These are phyloP conservation scores for Drosophila elegans DNA, from an alignment of 1,140 invertebrate species.

Conservation along the genomic window DNA sequence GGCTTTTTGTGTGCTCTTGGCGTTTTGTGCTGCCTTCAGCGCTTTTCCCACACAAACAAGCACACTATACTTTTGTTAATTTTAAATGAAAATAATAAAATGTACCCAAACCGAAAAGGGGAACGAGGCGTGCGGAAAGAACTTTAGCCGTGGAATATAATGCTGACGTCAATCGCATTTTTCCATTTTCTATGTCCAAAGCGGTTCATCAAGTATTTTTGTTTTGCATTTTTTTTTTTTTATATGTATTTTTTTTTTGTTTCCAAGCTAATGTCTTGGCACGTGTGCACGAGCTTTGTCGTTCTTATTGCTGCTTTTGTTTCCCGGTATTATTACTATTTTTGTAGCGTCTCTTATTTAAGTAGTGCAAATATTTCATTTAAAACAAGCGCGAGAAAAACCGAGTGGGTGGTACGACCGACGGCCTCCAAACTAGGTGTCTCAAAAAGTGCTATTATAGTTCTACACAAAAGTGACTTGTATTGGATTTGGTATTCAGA, in stretches of 20 bases:
- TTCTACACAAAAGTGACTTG: conserved; percentile 1
- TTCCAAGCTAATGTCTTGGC: conserved; percentile 57
- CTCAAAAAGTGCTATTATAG: conserved; percentile 10
- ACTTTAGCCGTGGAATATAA: conserved; percentile 76
- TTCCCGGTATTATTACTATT: conserved; percentile 34
- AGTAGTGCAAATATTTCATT: conserved; percentile 69
- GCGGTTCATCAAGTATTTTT: conserved; percentile 71
- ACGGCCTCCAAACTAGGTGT: conserved; percentile 33
- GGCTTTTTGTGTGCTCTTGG: conserved; percentile 25
- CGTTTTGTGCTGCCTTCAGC: conserved; percentile 62
- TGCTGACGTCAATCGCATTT: conserved; percentile 82
- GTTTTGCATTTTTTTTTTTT: conserved; percentile 41
- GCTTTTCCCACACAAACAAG: conserved; percentile 50
- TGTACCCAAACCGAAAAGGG: conserved; percentile 25
- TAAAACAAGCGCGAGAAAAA: conserved; percentile 34
- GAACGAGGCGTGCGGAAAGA: conserved; percentile 3
- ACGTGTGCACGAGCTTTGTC: conserved; percentile 69
- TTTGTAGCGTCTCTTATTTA: conserved; percentile 39
- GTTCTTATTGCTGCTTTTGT: conserved; percentile 12
- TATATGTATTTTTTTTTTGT: conserved; percentile 14
- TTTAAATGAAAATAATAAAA: conserved; percentile 71
- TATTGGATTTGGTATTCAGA: not conserved
- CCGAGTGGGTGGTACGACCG: conserved; percentile 28
- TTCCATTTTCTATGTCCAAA: conserved; percentile 73
- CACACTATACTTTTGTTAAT: conserved; percentile 59